A percentile compares a stretch with the other conserved stretches of the same genome.
These are phyloP conservation scores for Boloria selene DNA, from an alignment of 2,888 invertebrate genomes.

Conservation along the genomic window DNA sequence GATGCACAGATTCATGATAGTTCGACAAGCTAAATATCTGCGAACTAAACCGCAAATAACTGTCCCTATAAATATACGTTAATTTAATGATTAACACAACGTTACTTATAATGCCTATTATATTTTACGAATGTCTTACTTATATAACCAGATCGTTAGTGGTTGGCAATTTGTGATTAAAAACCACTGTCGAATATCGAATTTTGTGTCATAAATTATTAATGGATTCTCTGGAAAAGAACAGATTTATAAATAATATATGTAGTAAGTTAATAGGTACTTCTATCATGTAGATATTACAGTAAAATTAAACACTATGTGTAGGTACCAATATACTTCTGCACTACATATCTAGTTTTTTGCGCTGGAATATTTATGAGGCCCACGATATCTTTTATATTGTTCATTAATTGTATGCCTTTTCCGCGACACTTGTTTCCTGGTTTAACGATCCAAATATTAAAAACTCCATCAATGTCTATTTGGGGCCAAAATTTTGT, in stretches of 20 bases:
- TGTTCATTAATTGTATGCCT: constrained; percentile 93
- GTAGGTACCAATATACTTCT: constrained; percentile 97
- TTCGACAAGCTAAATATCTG: constrained; percentile 93
- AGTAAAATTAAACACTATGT: neutral
- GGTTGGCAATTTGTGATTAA: constrained; percentile 95
- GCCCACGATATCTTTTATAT: constrained; percentile 91
- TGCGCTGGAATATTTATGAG: constrained; percentile 86
- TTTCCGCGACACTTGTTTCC: constrained; percentile 96
- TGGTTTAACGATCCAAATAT: constrained; percentile 97
- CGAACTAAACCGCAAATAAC: constrained; percentile 95
- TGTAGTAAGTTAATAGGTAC: too few species aligned
- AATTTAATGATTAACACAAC: neutral
- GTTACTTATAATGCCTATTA: neutral
- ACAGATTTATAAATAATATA: constrained; percentile 5
- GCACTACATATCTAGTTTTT: constrained; percentile 93
- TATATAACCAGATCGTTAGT: constrained; percentile 95
- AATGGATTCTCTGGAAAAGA: constrained; percentile 90
- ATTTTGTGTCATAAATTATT: constrained; percentile 94
- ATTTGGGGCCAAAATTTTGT: constrained; percentile 90
- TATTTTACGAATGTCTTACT: constrained; percentile 73
- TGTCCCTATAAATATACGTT: constrained; percentile 84
- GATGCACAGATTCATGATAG: constrained; percentile 95
- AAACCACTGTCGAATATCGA: constrained; percentile 98
- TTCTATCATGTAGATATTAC: neutral
- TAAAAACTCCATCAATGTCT: constrained; percentile 91